Percentiles rank a stretch among this genome's conserved stretches.
Conservation (phyloP, 2,113 vertebrate genomes). For the Alosa alosa region DNA sequence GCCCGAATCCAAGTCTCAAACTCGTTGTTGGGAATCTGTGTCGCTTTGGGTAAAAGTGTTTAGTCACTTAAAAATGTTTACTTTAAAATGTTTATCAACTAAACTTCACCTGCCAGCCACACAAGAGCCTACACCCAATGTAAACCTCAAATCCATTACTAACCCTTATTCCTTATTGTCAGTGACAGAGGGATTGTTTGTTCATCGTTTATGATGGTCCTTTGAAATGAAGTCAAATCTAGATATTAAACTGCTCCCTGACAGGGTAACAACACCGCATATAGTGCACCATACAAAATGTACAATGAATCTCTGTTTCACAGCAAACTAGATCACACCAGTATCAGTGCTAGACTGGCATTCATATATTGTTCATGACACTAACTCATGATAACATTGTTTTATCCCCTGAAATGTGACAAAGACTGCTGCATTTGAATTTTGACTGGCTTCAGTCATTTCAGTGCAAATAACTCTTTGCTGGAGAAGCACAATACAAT, state of each 20-base stretch:
- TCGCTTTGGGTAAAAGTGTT: too few species aligned
- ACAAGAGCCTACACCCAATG: neutral
- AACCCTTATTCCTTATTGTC: neutral
- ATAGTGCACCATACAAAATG: neutral
- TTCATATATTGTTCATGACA: neutral
- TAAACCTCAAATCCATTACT: neutral
- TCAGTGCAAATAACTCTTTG: neutral
- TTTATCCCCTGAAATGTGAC: neutral
- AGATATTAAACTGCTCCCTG: neutral
- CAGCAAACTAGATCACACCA: neutral
- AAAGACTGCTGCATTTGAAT: neutral
- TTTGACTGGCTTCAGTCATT: neutral
- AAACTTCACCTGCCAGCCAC: neutral
- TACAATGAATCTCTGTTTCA: neutral
- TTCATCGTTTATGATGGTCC: neutral
- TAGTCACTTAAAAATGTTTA: neutral
- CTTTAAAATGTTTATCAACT: neutral
- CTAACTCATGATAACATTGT: slow-evolving; percentile 2
- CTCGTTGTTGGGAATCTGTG: too few species aligned
- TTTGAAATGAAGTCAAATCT: neutral
- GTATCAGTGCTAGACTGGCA: neutral
- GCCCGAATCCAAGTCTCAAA: too few species aligned
- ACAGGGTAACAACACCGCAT: neutral
- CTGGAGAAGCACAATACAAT: neutral
- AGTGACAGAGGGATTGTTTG: neutral